Conservation (phyloP, 2,888 invertebrate genomes). For the Phengaris alcon region DNA sequence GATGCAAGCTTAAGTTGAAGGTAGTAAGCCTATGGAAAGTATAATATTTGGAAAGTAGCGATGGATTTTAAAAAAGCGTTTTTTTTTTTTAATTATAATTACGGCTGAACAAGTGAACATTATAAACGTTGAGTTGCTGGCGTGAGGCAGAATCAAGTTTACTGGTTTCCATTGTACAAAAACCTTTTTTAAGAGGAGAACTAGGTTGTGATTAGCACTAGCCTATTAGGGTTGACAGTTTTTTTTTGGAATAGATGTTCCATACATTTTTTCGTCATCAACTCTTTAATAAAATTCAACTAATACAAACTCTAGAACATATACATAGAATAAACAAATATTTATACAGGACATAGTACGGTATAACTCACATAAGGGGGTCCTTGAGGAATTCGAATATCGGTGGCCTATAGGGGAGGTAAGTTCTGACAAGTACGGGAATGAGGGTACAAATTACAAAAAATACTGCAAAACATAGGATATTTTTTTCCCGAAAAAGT, state of each 20-base stretch:
- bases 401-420: constrained; percentile 17
- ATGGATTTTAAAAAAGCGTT: neutral
- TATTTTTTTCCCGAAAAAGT: too few relatives aligned
- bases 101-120: too few relatives aligned
- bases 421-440: constrained; percentile 10
- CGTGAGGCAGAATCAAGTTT: too few relatives aligned
- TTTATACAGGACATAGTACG: neutral
- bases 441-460: neutral
- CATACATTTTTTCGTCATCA: too few relatives aligned
- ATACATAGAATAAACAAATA: neutral
- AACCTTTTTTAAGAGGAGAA: too few relatives aligned
- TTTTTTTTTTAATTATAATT: neutral
- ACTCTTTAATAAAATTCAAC: too few relatives aligned
- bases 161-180: too few relatives aligned
- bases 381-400: constrained; percentile 24
- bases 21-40: neutral
- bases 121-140: too few relatives aligned
- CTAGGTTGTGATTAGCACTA: too few relatives aligned
- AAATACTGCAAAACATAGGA: neutral
- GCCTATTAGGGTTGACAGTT: too few relatives aligned
- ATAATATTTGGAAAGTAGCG: neutral
- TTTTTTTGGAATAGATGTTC: too few relatives aligned
- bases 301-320: neutral
- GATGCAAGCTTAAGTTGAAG: neutral
- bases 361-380: neutral